A percentile compares a stretch with the other conserved stretches of the same genome.
These are phyloP conservation scores for Drosophila lini DNA, from an alignment of 1,140 invertebrate genomes.

Conservation along the genomic window DNA sequence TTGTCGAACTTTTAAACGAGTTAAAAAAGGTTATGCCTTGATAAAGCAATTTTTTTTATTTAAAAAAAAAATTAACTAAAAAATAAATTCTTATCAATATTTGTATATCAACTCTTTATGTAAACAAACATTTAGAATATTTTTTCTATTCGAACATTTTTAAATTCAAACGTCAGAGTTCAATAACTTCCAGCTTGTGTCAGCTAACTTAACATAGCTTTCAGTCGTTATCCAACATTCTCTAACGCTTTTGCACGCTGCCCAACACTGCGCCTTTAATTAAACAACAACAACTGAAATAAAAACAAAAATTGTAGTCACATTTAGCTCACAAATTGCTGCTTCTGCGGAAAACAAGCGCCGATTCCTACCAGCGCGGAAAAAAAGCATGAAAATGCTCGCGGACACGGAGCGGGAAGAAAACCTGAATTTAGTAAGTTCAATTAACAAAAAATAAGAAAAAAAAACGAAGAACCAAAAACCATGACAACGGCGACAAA, in stretches of 20 bases:
- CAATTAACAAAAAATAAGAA: slow-evolving; percentile 25
- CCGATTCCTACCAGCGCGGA: slow-evolving; percentile 73
- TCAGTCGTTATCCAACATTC: no score
- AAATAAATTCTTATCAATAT: no score
- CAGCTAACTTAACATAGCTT: not conserved
- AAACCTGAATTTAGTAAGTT: slow-evolving; percentile 91
- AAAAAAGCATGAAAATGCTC: slow-evolving; percentile 85
- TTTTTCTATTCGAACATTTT: no score
- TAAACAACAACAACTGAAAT: slow-evolving; percentile 46
- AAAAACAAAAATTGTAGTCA: slow-evolving; percentile 70
- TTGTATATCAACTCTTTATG: no score
- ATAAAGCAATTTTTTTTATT: no score
- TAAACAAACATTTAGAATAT: no score
- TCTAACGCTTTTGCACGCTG: not conserved
- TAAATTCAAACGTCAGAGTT: not conserved
- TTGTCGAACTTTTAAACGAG: no score
- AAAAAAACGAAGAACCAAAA: slow-evolving; percentile 24
- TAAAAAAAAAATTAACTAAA: no score
- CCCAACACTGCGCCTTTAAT: slow-evolving; percentile 6
- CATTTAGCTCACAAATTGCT: slow-evolving; percentile 63
- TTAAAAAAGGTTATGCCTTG: no score
- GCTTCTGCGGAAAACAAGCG: slow-evolving; percentile 59
- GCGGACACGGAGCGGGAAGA: slow-evolving; percentile 94
- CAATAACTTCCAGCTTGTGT: not conserved
- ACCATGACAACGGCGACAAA: slow-evolving; percentile 40